These are phyloP conservation scores for Lepidurus arcticus DNA, from an alignment of 1,140 invertebrate species.

Conservation along the genomic window DNA sequence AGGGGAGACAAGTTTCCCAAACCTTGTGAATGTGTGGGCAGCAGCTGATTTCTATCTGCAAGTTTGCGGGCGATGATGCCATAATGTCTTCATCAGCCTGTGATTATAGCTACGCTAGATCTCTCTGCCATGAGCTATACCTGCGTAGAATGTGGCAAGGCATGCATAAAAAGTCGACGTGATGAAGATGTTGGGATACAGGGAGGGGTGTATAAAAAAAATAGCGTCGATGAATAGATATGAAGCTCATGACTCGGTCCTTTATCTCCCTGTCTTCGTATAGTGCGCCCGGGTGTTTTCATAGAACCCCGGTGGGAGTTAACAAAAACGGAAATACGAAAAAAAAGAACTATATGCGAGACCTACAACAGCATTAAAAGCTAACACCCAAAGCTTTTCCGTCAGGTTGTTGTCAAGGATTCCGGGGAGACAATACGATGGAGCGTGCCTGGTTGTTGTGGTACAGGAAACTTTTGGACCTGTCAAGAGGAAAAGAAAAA, in stretches of 20 bases:
- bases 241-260: not conserved
- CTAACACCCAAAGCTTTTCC: not conserved
- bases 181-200: not conserved
- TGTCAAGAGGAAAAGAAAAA: not conserved
- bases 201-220: not conserved
- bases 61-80: slow-evolving; percentile 2
- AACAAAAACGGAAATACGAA: not conserved
- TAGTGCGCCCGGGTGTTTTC: not conserved
- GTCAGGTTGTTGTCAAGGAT: not conserved
- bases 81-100: slow-evolving; percentile 17
- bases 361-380: not conserved
- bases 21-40: slow-evolving; percentile 6
- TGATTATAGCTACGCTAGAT: slow-evolving; percentile 19
- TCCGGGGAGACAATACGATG: not conserved
- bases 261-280: not conserved
- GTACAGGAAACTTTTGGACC: not conserved
- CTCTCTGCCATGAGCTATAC: slow-evolving; percentile 14
- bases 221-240: slow-evolving; percentile 1
- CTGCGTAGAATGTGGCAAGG: slow-evolving; percentile 13
- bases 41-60: slow-evolving; percentile 8
- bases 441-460: not conserved
- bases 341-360: not conserved
- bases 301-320: not conserved
- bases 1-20: not conserved
- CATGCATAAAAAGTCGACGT: slow-evolving; percentile 16